Base-by-base conservation (phyloP, 2,113 vertebrate genomes). In the Dasyurus viverrinus region DNA sequence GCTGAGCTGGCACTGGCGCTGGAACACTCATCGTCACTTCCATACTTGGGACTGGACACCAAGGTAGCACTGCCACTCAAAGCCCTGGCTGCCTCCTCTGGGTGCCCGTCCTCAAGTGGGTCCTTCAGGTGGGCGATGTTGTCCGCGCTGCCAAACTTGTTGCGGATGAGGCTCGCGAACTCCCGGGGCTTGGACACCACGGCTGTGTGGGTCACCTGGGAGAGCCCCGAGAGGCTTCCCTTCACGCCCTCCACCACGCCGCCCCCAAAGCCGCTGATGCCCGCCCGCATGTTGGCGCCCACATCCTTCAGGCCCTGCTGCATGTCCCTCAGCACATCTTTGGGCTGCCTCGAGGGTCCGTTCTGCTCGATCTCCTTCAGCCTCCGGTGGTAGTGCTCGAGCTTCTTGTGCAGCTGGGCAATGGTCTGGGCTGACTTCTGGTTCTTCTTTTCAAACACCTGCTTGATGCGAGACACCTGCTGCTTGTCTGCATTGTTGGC, bases 381-480 rank as follows among this genome's bases (percentile, higher is more conserved):
- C 98, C 99, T 99, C 98, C 99, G 99, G 98, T 99, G 99, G 98
- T 99, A 99, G 98, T 99, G 99, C 97, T 99, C 99, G 47, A 99
- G 98, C 94, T 99, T 99, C 98, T 99, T 99, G 98, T 99, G 99
- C 98, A 99, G 98, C 98, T 99, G 99, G 0, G 99, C 99, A 4
- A 99, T 99, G 96, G 99, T 99, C 98, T 99, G 99, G 0, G 99
- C 99, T 0, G 99, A 99, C 95, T 99, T 99, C 98, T 99, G 99
- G 97, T 99, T 99, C 98, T 99, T 99, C 98, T 99, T 99, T 98
- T 99, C 99, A 0, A 99, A 99, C 92, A 99, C 99, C 98, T 99
- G 99, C 98, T 99, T 99, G 98, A 99, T 99, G 96, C 99, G 99
- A 0, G 99, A 99, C 0, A 99, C 99, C 98, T 99, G 99, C 98